Base-by-base conservation (phyloP, 2,888 invertebrate species). In the Drosophila rubida region DNA sequence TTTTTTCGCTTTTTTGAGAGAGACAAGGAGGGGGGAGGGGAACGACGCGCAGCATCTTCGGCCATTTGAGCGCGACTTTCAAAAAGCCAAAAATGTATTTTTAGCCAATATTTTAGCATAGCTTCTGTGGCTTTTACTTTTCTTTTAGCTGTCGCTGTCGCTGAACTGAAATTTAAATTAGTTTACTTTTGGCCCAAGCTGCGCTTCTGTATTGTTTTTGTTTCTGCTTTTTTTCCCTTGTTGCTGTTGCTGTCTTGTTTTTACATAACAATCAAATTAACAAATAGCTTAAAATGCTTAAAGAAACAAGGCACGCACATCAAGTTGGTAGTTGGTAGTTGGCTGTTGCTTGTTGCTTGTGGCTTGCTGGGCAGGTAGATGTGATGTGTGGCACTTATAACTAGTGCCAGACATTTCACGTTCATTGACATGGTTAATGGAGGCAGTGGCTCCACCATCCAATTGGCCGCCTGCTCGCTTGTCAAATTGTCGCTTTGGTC, bases 111-210 rank as follows among this genome's bases (percentile, higher is more conserved):
- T 73, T 78, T 78, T 68, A 58, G 72, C 68, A 73, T 61, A 69
- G 57, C 78, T 80, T 62, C 79, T 71, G 60, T 44, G 66, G 74
- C 83, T 85, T 87, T 84, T 85, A 87, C 86, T 87, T 84, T 86
- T 87, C 67, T 54, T 79, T 67, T 48, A 37, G 69, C 35, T 37
- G 68, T 69, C 67, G 68, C 23, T 23, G 23, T 5, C 25, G 25
- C 65, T 68, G 64, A 55, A 50, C 60, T 64, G 87, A 84, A 84
- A 84, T 80, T 87, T 65, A 87, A 86, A 87, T 83, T 75, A 86
- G 75, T 80, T 78, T 85, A 78, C 46, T 69, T 78, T 71, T 49
- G 19, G 67, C 48, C 46, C 50, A 68, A 49, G 51, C 22, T 51
- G 35, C 58, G 79, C 79, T 68, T 70, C 65, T 78, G 73, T 68